A percentile compares a stretch with the other conserved stretches of the same genome.
These are phyloP conservation scores for Aphelocoma californica DNA, from an alignment of 2,797 vertebrate genomes.

Conservation along the genomic window DNA sequence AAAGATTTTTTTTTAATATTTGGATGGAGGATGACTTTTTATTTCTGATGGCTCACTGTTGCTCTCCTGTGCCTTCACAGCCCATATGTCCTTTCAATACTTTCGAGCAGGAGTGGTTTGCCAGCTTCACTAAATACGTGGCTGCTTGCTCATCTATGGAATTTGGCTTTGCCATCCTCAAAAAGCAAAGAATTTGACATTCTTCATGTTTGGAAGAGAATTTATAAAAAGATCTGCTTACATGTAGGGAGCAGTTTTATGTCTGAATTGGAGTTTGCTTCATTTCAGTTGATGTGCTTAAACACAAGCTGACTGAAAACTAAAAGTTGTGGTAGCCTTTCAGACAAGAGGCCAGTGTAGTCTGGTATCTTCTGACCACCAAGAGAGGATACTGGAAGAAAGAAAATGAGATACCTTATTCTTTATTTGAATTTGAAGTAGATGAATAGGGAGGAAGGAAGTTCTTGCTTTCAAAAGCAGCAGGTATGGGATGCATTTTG, in stretches of 20 bases:
- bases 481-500: accelerated
- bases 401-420: not conserved
- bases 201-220: not conserved
- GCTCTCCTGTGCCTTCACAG: not conserved
- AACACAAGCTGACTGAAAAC: not conserved
- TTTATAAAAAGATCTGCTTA: not conserved
- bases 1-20: not conserved
- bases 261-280: not conserved
- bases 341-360: too few relatives aligned
- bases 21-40: not conserved
- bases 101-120: not conserved
- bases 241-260: not conserved
- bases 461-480: not conserved
- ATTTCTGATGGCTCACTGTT: not conserved
- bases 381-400: not conserved
- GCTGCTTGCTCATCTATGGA: not conserved
- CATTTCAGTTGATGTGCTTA: not conserved
- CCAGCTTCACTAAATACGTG: accelerated
- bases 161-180: not conserved
- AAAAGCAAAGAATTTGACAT: not conserved
- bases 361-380: not conserved
- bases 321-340: not conserved
- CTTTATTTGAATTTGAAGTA: not conserved
- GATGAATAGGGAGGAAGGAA: not conserved
- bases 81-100: accelerated